phyloP scores from a whole-genome alignment of 2,113 vertebrate genomes.

The Excalfactoria chinensis region DNA sequence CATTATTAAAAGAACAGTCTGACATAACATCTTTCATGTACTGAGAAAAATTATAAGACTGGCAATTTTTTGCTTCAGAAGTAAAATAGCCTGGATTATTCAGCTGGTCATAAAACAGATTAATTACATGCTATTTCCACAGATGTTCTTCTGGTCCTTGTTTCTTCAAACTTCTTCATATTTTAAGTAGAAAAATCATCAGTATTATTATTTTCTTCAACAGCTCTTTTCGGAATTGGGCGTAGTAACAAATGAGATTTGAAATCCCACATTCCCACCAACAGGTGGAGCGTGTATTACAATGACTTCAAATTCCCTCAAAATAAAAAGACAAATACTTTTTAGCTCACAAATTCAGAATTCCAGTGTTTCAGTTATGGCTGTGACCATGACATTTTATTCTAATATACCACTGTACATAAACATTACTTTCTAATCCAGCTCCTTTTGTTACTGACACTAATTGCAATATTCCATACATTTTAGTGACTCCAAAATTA shows the following conservation, averaged over 20 bases:
- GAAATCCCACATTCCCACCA: slow-evolving; percentile 8
- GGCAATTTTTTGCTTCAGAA: not conserved
- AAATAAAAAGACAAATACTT: not conserved
- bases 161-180: not conserved
- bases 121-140: not conserved
- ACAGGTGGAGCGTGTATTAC: slow-evolving; percentile 39
- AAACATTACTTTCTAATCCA: not conserved
- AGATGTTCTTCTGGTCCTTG: not conserved
- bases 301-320: not conserved
- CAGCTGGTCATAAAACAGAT: not conserved
- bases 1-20: not conserved
- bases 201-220: not conserved
- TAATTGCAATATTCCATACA: not conserved
- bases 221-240: not conserved
- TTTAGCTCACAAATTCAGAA: not conserved
- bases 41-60: not conserved
- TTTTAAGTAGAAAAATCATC: not conserved
- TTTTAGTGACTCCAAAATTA: not conserved
- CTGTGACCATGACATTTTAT: not conserved
- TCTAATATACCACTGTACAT: not conserved
- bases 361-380: not conserved
- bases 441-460: not conserved
- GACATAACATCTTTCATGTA: not conserved
- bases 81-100: not conserved
- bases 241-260: not conserved